Conservation (phyloP, 2,797 vertebrate genomes). For the Aulostomus chinensis region DNA sequence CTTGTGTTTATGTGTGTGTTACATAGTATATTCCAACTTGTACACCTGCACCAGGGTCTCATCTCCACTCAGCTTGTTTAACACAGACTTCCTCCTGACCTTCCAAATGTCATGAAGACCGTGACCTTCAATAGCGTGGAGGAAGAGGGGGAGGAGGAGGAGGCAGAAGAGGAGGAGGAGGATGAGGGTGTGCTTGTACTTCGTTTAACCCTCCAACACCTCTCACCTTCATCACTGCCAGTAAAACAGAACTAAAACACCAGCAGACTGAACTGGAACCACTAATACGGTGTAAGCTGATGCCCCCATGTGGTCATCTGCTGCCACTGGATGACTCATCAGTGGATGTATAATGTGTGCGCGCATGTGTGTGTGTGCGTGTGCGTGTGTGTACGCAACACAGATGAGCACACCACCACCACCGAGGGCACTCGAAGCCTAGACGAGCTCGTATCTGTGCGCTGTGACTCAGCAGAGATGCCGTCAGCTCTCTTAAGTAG, state of each 20-base stretch:
- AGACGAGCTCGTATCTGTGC: too few relatives aligned
- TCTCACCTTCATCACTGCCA: constrained; percentile 14
- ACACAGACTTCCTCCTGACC: constrained; percentile 37
- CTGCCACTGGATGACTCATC: too few relatives aligned
- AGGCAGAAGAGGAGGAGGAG: too few relatives aligned
- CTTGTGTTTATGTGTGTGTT: not conserved
- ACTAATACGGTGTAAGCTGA: constrained; percentile 60
- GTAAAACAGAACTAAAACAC: constrained; percentile 10
- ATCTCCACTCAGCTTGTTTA: constrained; percentile 44
- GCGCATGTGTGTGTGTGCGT: too few relatives aligned
- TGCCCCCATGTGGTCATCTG: constrained; percentile 72
- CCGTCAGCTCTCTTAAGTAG: too few relatives aligned
- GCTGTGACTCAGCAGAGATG: too few relatives aligned
- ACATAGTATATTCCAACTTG: constrained; percentile 9
- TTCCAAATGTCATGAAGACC: constrained; percentile 34
- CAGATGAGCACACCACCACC: too few relatives aligned
- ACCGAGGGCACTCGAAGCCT: too few relatives aligned
- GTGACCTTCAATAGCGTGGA: constrained; percentile 46
- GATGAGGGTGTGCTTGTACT: constrained; percentile 48
- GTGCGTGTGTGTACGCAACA: too few relatives aligned
- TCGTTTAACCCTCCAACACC: constrained; percentile 42
- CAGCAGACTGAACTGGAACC: not conserved
- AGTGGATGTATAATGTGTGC: too few relatives aligned
- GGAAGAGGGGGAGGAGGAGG: too few relatives aligned
- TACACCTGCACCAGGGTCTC: constrained; percentile 33